A percentile compares a stretch with the other conserved stretches of the same genome.
Evolutionary conservation across 1,140 invertebrate genomes (phyloP).

Genomic region (Aricia agestis): DNA sequence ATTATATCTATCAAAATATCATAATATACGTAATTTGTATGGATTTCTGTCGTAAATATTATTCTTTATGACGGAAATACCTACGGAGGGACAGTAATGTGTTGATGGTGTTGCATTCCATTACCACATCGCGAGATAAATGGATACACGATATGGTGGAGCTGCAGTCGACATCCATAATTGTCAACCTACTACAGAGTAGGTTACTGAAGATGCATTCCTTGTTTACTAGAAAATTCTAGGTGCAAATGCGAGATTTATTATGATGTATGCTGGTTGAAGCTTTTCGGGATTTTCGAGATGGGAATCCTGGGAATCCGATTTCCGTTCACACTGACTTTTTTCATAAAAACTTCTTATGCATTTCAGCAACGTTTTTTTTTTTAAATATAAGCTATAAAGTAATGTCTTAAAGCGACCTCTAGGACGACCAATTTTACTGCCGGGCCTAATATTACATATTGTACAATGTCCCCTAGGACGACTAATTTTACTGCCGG

Average conservation of each 20-base stretch:
- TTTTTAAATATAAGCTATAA: too few species aligned
- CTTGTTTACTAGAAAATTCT: not conserved
- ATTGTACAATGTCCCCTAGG: too few species aligned
- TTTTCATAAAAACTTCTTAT: too few species aligned
- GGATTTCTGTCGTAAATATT: not conserved
- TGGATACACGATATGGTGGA: not conserved
- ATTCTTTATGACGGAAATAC: not conserved
- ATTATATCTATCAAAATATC: not conserved
- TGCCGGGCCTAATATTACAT: too few species aligned
- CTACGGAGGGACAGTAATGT: not conserved
- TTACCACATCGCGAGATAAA: not conserved
- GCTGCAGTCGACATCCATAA: not conserved
- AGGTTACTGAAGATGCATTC: slow-evolving; percentile 8
- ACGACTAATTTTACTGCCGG: too few species aligned
- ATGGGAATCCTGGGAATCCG: not conserved
- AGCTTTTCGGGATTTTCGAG: not conserved
- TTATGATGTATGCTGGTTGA: slow-evolving; percentile 1
- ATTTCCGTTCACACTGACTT: too few species aligned
- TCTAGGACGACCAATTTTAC: too few species aligned
- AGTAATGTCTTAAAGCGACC: too few species aligned
- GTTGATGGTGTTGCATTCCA: not conserved
- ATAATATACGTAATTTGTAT: not conserved
- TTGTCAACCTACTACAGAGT: not conserved
- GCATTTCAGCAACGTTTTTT: too few species aligned
- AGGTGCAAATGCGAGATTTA: not conserved